A percentile compares a stretch with the other conserved stretches of the same genome.
phyloP scores from a whole-genome alignment of 2,888 invertebrate species.

The Drosophila helvetica region DNA sequence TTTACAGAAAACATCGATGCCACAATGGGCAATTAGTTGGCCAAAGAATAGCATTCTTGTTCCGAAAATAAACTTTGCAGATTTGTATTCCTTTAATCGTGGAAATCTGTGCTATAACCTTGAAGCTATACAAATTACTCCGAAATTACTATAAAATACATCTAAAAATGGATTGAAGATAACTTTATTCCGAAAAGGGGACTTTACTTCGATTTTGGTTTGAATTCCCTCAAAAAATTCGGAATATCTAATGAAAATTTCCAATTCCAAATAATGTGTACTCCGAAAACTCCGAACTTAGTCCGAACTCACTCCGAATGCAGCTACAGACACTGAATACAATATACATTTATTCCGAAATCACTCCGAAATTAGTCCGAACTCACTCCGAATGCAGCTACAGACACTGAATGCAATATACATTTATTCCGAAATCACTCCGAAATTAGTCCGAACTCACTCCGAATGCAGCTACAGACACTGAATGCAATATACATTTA shows the following conservation, averaged over 20 bases:
- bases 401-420: too few relatives aligned
- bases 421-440: neutral
- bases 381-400: too few relatives aligned
- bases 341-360: too few relatives aligned
- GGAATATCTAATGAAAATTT: neutral
- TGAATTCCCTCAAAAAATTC: too few relatives aligned
- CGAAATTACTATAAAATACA: neutral
- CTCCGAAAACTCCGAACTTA: neutral
- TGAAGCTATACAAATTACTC: neutral
- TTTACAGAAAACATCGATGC: conserved; percentile 18
- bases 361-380: too few relatives aligned
- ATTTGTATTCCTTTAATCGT: neutral
- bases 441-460: neutral
- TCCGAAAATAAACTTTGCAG: neutral
- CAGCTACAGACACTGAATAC: too few relatives aligned
- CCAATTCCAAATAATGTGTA: neutral
- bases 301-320: too few relatives aligned
- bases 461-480: neutral
- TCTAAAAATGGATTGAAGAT: neutral
- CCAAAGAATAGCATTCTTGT: conserved; percentile 11
- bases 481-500: neutral
- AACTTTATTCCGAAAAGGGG: neutral
- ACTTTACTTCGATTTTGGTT: too few relatives aligned
- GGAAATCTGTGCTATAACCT: too few relatives aligned
- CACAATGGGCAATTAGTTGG: conserved; percentile 40